phyloP scores from a whole-genome alignment of 2,888 invertebrate genomes.

The Drosophila eohydei region DNA sequence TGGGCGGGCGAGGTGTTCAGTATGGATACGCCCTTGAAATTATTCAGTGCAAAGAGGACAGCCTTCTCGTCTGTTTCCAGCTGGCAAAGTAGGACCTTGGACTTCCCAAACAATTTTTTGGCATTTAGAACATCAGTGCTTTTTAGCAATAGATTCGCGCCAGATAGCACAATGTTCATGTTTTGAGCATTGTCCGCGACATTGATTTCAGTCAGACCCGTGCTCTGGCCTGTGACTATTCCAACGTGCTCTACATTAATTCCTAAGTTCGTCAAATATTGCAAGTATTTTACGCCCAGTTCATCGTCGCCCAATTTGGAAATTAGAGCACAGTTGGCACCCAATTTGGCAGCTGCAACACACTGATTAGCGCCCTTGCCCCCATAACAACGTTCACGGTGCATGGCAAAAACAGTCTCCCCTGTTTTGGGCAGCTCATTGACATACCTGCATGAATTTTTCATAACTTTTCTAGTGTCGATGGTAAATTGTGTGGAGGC shows the following conservation, averaged over 20 bases:
- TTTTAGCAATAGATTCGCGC: slow-evolving; percentile 91
- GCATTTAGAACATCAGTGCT: slow-evolving; percentile 88
- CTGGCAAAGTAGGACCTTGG: slow-evolving; percentile 91
- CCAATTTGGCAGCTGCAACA: slow-evolving; percentile 94
- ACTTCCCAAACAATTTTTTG: slow-evolving; percentile 86
- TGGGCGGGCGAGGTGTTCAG: slow-evolving; percentile 96
- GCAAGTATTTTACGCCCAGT: slow-evolving; percentile 92
- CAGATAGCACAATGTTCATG: slow-evolving; percentile 94
- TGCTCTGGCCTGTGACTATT: slow-evolving; percentile 83
- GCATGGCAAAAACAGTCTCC: slow-evolving; percentile 93
- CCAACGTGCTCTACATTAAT: slow-evolving; percentile 87
- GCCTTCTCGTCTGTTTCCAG: slow-evolving; percentile 92
- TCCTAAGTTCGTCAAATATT: slow-evolving; percentile 88
- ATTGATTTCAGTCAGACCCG: slow-evolving; percentile 95
- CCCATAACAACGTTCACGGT: slow-evolving; percentile 94
- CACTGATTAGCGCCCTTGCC: slow-evolving; percentile 99
- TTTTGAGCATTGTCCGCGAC: slow-evolving; percentile 95
- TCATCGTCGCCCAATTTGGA: slow-evolving; percentile 95
- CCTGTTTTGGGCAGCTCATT: slow-evolving; percentile 92
- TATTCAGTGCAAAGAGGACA: slow-evolving; percentile 88
- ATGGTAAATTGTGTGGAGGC: background rate
- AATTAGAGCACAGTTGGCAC: slow-evolving; percentile 91
- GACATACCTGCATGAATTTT: slow-evolving; percentile 88
- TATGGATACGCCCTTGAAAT: slow-evolving; percentile 89
- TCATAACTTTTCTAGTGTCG: background rate